Evolutionary conservation across 2,888 invertebrate genomes (phyloP), one percentile per base, ranked within the genome.

Genomic region (Galerucella pusilla): DNA sequence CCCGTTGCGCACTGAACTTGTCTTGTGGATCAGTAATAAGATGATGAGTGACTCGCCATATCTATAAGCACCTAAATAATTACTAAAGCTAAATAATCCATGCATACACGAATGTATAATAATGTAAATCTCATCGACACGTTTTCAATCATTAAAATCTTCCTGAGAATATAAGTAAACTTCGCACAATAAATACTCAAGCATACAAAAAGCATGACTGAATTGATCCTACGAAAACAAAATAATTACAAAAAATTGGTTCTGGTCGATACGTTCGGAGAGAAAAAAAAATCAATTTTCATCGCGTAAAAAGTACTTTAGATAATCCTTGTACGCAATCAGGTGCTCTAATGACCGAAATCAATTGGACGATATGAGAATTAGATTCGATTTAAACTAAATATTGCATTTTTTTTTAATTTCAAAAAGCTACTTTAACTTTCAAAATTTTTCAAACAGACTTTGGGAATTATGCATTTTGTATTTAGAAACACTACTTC

Each of bases 121-220:
- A 49, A 49, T 12, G 3, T 49, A 12, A 49, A 49, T 49, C 14
- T 63, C 28, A 35, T 64, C 63, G 35, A 25, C n/a, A 67, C 63
- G n/a, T 14, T 28, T 71, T 60, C 60, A 42, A 28, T 42, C 35
- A 35, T 35, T 35, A 35, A 35, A 35, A 35, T 57, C 10, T 65
- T 71, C 73, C 75, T 75, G 75, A 75, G 73, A 73, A 71, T 66
- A 54, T 71, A 75, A 73, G 72, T 73, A 73, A 73, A 72, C 61
- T 20, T 54, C 66, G 60, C 65, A 59, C 35, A 64, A 69, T 57
- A 69, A 73, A 73, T 73, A 68, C 5, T 52, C 67, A 54, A 67
- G 61, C 35, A 59, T 20, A 65, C 45, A 25, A 5, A 35, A 14
- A 35, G 25, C 20, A 65, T n/a, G 52, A 63, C 35, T 35, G 35